These are phyloP conservation scores for Rhopalosiphum padi DNA, from an alignment of 1,140 invertebrate genomes.

Conservation along the genomic window DNA sequence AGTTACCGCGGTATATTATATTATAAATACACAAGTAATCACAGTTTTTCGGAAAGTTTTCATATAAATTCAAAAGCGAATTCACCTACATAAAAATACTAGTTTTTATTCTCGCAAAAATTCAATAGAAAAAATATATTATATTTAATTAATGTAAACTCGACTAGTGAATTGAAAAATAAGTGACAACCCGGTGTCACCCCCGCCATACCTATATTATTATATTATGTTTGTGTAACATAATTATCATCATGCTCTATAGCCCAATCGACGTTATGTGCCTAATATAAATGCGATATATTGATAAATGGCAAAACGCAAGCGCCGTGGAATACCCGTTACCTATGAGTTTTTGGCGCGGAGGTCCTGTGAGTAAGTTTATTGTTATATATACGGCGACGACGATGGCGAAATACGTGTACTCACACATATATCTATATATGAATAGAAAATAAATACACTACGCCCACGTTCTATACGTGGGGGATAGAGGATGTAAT, in stretches of 20 bases:
- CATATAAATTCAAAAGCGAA: too few relatives aligned
- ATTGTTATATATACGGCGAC: neutral
- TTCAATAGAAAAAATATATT: too few relatives aligned
- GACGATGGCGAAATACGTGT: neutral
- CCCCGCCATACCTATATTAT: too few relatives aligned
- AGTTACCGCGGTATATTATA: neutral
- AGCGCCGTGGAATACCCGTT: neutral
- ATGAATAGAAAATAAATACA: neutral
- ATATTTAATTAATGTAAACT: too few relatives aligned
- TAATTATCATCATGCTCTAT: too few relatives aligned
- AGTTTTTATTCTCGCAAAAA: too few relatives aligned
- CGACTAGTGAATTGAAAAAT: too few relatives aligned
- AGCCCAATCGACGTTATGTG: too few relatives aligned
- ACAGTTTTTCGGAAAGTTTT: neutral
- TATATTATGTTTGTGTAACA: too few relatives aligned
- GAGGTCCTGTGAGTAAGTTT: neutral
- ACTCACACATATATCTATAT: neutral
- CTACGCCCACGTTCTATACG: neutral
- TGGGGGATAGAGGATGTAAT: neutral
- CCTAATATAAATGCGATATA: neutral
- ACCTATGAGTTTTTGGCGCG: too few relatives aligned
- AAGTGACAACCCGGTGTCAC: too few relatives aligned
- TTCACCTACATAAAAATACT: too few relatives aligned
- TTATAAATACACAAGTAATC: neutral
- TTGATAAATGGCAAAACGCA: conserved; percentile 34